Base-by-base conservation (phyloP, 2,888 invertebrate genomes). In the Lithodes maja region DNA sequence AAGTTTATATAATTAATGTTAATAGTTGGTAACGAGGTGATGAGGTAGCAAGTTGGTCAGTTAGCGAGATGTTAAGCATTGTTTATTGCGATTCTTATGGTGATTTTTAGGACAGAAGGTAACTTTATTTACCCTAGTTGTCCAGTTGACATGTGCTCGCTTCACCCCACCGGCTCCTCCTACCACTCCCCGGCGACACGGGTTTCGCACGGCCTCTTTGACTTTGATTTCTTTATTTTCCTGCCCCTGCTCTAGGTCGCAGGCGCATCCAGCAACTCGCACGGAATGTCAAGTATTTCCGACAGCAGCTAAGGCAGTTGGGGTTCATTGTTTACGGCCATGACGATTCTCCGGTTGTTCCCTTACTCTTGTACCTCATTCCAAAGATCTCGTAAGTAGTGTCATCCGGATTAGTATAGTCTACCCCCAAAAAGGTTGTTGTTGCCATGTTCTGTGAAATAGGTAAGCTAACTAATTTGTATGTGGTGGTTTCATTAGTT, bases 291-390 rank as follows among this genome's bases (percentile, higher is more conserved):
- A 92, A 93, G 68, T 95, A 94, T 93, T 94, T 94, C 92, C 93
- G 94, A 7, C 93, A 93, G 50, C 93, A 93, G 49, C 93, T 95
- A 68, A 94, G 94, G 86, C 94, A 94, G 92, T 93, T 93, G 92
- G 95, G 95, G 53, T 95, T 94, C 93, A 94, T 95, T 90, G 93
- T 95, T 82, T 95, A 94, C 92, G 95, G 95, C 81, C 94, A 95
- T 92, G 93, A 94, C 92, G 94, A 95, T 92, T 94, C 94, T 7
- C 95, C 95, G 33, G 95, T 95, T 17, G 94, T 95, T 9, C 95
- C 95, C 1, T 87, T 95, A 86, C 93, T 95, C 93, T 96, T 98
- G 92, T 99, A 98, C 95, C 95, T 97, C 93, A 99, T 98, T 94
- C 97, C 98, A 90, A 99, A 99, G 95, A 97, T 99, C 94, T 97